Conservation (phyloP, 2,888 invertebrate species). For the Drosophila yooni region DNA sequence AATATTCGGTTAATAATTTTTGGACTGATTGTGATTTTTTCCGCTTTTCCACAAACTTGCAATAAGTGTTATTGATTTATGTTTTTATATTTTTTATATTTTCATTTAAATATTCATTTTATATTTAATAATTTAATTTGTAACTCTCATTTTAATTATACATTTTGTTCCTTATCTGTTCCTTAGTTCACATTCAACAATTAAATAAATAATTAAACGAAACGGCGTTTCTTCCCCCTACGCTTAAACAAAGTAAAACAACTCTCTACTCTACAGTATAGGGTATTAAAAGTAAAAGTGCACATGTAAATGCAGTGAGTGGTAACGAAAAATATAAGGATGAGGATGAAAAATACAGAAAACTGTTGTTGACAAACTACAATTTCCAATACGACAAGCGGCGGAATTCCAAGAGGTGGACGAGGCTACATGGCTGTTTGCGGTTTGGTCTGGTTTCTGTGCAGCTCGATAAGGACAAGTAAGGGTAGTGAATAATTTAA, state of each 20-base stretch:
- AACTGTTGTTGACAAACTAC: slow-evolving; percentile 58
- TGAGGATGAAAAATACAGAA: slow-evolving; percentile 31
- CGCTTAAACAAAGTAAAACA: too few relatives aligned
- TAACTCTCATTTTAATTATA: not conserved
- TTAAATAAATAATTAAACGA: not conserved
- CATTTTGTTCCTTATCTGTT: not conserved
- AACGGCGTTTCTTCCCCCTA: not conserved
- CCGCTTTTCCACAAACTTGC: not conserved
- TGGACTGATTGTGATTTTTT: not conserved
- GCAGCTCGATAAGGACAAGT: slow-evolving; percentile 33
- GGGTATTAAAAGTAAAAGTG: slow-evolving; percentile 12
- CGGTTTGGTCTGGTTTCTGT: slow-evolving; percentile 8
- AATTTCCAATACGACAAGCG: slow-evolving; percentile 32
- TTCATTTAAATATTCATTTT: not conserved
- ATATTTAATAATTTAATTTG: not conserved
- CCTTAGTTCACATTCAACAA: not conserved
- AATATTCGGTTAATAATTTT: not conserved
- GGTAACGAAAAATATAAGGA: not conserved
- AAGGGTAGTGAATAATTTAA: slow-evolving; percentile 64
- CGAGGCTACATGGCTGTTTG: not conserved
- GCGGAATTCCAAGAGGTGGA: not conserved
- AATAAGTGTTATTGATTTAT: not conserved
- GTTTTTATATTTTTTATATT: not conserved
- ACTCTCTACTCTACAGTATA: not conserved
- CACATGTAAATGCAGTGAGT: slow-evolving; percentile 12